Percentiles rank a stretch among this genome's conserved stretches.
These are phyloP conservation scores for Campylomormyrus tamandua DNA, from an alignment of 2,113 vertebrate species.

Conservation along the genomic window DNA sequence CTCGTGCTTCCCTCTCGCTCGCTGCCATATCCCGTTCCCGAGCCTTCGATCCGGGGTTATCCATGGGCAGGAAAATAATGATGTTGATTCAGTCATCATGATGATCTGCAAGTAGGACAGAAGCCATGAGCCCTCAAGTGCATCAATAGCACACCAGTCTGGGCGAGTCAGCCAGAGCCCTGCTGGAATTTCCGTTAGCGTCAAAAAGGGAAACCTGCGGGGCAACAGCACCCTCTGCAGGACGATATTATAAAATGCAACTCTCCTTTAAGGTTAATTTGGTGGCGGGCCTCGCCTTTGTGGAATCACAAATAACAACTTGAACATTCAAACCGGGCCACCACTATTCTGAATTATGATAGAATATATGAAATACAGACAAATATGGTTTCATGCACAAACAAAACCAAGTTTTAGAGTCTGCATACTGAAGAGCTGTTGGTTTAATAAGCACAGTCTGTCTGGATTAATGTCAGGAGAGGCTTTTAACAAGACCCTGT, in stretches of 20 bases:
- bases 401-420: background rate
- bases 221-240: background rate
- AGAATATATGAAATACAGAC: background rate
- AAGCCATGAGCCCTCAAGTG: background rate
- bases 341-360: background rate
- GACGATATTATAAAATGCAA: background rate
- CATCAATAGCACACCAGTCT: constrained; percentile 5
- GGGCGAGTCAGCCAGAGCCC: background rate
- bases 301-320: background rate
- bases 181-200: background rate
- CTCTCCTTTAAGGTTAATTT: background rate
- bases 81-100: constrained; percentile 11
- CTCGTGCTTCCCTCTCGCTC: background rate
- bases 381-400: background rate
- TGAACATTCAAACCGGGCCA: background rate
- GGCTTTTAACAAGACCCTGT: background rate
- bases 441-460: background rate
- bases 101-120: constrained; percentile 10
- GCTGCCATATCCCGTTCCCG: background rate
- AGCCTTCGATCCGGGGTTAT: constrained; percentile 9
- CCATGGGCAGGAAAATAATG: constrained; percentile 8
- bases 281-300: background rate
- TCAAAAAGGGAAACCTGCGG: background rate
- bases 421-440: background rate
- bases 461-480: background rate